phyloP scores from a whole-genome alignment of 2,113 vertebrate genomes.

The Sitta europaea region DNA sequence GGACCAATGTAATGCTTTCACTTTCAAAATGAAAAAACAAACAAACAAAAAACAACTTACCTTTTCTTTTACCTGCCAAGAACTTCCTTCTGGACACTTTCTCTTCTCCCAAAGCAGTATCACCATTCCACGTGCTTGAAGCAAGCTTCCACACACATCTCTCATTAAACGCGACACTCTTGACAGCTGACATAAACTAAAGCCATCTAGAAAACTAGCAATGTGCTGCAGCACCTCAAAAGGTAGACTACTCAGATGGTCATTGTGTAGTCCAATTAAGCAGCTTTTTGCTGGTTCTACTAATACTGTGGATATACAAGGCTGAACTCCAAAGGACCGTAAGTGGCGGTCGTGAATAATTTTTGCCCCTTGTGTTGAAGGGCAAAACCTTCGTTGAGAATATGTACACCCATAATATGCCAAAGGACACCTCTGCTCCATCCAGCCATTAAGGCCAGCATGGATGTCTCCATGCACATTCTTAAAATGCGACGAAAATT shows the following conservation, averaged over 20 bases:
- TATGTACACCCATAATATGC: conserved; percentile 97
- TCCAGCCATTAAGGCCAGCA: conserved; percentile 96
- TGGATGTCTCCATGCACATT: conserved; percentile 98
- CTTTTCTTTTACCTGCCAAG: conserved; percentile 95
- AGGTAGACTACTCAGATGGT: conserved; percentile 89
- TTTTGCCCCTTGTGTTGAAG: conserved; percentile 83
- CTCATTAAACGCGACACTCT: conserved; percentile 92
- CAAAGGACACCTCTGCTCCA: conserved; percentile 95
- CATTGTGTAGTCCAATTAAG: conserved; percentile 70
- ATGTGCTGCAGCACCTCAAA: conserved; percentile 92
- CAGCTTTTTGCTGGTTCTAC: conserved; percentile 73
- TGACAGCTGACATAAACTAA: conserved; percentile 95
- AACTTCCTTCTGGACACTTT: conserved; percentile 71
- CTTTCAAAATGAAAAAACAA: neutral
- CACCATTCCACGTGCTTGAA: conserved; percentile 93
- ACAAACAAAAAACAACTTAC: conserved; percentile 57
- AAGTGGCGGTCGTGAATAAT: conserved; percentile 91
- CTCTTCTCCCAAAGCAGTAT: conserved; percentile 91
- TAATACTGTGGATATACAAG: conserved; percentile 73
- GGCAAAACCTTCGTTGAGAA: conserved; percentile 93
- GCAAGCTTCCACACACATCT: conserved; percentile 92
- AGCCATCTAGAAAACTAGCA: conserved; percentile 93
- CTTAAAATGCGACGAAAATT: conserved; percentile 96
- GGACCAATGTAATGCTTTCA: neutral
- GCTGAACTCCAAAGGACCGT: conserved; percentile 90